Conservation (phyloP, 1,140 invertebrate species). For the Ceratina japonica region DNA sequence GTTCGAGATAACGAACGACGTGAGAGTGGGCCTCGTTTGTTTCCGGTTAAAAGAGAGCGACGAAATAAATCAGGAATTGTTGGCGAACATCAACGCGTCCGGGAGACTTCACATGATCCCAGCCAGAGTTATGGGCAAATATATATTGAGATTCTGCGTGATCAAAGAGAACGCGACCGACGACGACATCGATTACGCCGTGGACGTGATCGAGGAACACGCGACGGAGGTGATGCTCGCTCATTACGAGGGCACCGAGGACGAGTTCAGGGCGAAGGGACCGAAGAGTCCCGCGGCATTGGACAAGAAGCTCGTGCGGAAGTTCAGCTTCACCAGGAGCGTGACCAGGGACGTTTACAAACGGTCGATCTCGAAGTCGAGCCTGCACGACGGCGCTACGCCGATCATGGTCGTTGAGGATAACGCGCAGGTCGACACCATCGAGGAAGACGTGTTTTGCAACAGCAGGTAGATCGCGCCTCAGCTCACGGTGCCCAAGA, state of each 20-base stretch:
- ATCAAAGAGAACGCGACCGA: slow-evolving; percentile 89
- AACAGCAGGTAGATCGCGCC: slow-evolving; percentile 75
- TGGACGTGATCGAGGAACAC: slow-evolving; percentile 85
- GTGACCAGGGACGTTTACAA: slow-evolving; percentile 83
- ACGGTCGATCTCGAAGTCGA: slow-evolving; percentile 81
- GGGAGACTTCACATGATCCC: slow-evolving; percentile 95
- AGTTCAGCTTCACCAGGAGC: slow-evolving; percentile 85
- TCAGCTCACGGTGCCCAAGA: slow-evolving; percentile 71
- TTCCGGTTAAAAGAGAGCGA: slow-evolving; percentile 86
- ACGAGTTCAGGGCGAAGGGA: slow-evolving; percentile 71
- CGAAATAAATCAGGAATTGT: slow-evolving; percentile 87
- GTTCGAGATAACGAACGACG: slow-evolving; percentile 92
- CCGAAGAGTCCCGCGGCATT: slow-evolving; percentile 80
- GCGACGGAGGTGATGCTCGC: slow-evolving; percentile 84
- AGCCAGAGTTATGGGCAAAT: slow-evolving; percentile 87
- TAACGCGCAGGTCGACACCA: slow-evolving; percentile 68
- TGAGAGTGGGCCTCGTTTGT: slow-evolving; percentile 86
- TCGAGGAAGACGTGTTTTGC: slow-evolving; percentile 76
- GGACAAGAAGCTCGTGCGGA: slow-evolving; percentile 81
- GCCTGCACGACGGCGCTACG: slow-evolving; percentile 84
- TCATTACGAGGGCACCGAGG: slow-evolving; percentile 69
- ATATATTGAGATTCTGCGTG: slow-evolving; percentile 91
- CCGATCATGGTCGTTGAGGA: slow-evolving; percentile 84
- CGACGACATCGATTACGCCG: slow-evolving; percentile 88
- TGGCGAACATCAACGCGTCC: slow-evolving; percentile 92